phyloP scores from a whole-genome alignment of 2,113 vertebrate genomes.

The Archocentrus centrarchus region DNA sequence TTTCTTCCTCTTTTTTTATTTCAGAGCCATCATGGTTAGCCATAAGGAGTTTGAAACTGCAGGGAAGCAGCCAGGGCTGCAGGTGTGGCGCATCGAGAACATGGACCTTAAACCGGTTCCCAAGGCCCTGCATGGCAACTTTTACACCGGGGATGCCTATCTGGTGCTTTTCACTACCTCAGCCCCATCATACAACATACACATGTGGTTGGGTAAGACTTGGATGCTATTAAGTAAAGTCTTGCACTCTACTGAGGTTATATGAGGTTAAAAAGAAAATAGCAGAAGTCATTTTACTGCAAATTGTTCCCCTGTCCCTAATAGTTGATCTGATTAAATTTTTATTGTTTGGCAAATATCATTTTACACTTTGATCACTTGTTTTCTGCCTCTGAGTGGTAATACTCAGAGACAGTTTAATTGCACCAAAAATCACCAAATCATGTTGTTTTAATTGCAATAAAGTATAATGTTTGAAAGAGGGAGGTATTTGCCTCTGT shows the following conservation, averaged over 20 bases:
- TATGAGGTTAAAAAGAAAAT: neutral
- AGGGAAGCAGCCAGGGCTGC: constrained; percentile 79
- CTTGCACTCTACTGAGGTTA: neutral
- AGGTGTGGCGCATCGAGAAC: constrained; percentile 84
- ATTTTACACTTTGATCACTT: too few relatives aligned
- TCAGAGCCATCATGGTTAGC: constrained; percentile 79
- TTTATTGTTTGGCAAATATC: too few relatives aligned
- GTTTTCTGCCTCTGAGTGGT: too few relatives aligned
- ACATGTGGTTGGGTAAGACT: constrained; percentile 84
- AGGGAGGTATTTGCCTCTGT: rapidly evolving
- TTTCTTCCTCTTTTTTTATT: neutral
- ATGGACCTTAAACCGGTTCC: constrained; percentile 82
- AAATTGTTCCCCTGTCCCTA: too few relatives aligned
- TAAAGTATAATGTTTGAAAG: neutral
- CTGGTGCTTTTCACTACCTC: constrained; percentile 78
- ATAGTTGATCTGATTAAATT: too few relatives aligned
- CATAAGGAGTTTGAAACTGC: constrained; percentile 81
- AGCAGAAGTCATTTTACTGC: too few relatives aligned
- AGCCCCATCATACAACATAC: constrained; percentile 76
- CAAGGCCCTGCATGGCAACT: constrained; percentile 75
- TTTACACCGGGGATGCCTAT: constrained; percentile 83
- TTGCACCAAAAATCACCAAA: neutral
- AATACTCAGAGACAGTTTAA: neutral
- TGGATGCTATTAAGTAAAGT: neutral
- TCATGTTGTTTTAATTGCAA: neutral